Conservation (phyloP, 2,113 vertebrate genomes). For the Catharus minimus region DNA sequence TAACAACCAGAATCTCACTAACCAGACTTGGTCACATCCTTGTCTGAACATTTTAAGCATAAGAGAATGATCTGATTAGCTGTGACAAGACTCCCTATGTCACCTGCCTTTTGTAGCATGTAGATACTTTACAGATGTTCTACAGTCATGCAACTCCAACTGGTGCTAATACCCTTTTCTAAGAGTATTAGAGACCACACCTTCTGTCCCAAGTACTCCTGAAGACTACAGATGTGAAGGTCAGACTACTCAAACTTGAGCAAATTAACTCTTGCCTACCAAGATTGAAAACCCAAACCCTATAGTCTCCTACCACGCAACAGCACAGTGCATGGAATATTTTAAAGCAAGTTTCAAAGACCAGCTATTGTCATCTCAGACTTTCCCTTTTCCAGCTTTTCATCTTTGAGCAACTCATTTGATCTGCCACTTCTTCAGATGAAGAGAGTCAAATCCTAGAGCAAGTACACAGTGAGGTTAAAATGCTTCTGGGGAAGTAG, state of each 20-base stretch:
- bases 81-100: not conserved
- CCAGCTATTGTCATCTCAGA: not conserved
- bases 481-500: not conserved
- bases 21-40: not conserved
- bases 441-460: not conserved
- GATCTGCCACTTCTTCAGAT: not conserved
- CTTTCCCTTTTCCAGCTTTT: not conserved
- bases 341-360: not conserved
- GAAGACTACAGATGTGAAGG: conserved; percentile 7
- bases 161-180: not conserved
- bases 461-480: not conserved
- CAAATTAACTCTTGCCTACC: not conserved
- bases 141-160: not conserved
- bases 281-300: not conserved
- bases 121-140: not conserved
- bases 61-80: not conserved
- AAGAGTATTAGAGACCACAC: not conserved
- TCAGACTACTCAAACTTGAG: not conserved
- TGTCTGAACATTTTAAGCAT: not conserved
- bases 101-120: not conserved
- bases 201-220: not conserved
- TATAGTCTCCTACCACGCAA: not conserved
- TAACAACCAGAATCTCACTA: not conserved
- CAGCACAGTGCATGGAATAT: rapidly evolving
- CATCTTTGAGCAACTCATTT: not conserved